Evolutionary conservation across 2,888 invertebrate genomes (phyloP).

Genomic region (Chrysolina oricalcia): DNA sequence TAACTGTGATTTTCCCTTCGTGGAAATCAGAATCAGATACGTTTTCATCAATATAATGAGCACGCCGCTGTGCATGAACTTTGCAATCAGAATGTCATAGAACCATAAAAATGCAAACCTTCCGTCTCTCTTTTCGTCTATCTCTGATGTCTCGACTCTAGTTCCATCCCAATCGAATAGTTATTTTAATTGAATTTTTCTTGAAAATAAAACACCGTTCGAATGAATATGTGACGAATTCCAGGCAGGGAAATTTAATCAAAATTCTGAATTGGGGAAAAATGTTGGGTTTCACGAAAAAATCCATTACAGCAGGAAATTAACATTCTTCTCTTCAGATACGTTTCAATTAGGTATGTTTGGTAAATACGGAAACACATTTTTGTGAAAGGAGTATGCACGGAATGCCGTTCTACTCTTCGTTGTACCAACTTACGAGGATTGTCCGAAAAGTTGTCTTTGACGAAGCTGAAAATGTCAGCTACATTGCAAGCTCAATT

Average conservation of each 20-base stretch:
- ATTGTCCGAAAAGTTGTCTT: too few species aligned
- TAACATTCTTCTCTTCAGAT: not conserved
- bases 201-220: slow-evolving; percentile 15
- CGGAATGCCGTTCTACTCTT: too few species aligned
- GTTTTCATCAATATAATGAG: not conserved
- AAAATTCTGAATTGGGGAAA: slow-evolving; percentile 38
- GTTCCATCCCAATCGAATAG: slow-evolving; percentile 7
- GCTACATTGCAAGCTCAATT: too few species aligned
- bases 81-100: slow-evolving; percentile 2
- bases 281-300: slow-evolving; percentile 21
- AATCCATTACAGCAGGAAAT: slow-evolving; percentile 12
- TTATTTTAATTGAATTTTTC: slow-evolving; percentile 26
- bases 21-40: too few species aligned
- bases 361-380: not conserved
- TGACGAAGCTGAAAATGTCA: too few species aligned
- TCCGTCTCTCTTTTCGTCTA: slow-evolving; percentile 5
- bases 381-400: too few species aligned
- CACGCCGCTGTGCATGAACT: not conserved
- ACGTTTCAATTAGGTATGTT: slow-evolving; percentile 10
- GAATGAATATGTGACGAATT: slow-evolving; percentile 37
- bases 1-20: too few species aligned
- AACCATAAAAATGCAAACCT: slow-evolving; percentile 8
- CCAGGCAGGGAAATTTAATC: slow-evolving; percentile 40
- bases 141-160: not conserved
- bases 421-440: too few species aligned